Percentiles rank a stretch among this genome's conserved stretches.
These are phyloP conservation scores for Aphidius ervi DNA, from an alignment of 1,140 invertebrate genomes.

Conservation along the genomic window DNA sequence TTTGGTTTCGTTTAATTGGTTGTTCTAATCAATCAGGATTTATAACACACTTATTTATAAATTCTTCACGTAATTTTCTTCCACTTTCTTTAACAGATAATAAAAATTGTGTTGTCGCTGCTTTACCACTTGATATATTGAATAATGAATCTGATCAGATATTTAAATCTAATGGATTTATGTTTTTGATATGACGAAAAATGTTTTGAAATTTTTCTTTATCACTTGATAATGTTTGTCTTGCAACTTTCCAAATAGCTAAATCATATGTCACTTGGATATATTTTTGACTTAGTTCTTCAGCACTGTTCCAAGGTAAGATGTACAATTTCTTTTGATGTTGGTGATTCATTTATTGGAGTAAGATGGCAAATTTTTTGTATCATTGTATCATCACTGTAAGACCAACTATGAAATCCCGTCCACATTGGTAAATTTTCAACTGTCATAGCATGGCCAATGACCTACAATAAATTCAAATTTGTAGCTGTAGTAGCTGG, in stretches of 20 bases:
- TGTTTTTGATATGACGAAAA: too few relatives aligned
- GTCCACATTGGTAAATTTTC: conserved; percentile 21
- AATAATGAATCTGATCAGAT: conserved; percentile 11
- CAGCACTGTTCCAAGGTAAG: conserved; percentile 4
- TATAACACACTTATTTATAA: conserved; percentile 23
- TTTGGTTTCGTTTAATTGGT: conserved; percentile 22
- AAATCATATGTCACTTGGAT: conserved; percentile 14
- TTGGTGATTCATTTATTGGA: conserved; percentile 12
- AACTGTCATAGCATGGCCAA: conserved; percentile 17
- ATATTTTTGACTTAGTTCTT: conserved; percentile 3
- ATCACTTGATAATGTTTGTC: not conserved
- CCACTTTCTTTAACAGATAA: conserved; percentile 22
- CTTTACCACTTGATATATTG: conserved; percentile 28
- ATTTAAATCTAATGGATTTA: conserved; percentile 1
- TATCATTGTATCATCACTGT: not conserved
- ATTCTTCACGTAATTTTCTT: conserved; percentile 14
- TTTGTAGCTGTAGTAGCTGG: too few relatives aligned
- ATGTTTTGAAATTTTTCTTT: too few relatives aligned
- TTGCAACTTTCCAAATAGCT: conserved; percentile 9
- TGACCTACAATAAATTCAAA: conserved; percentile 18
- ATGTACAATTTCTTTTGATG: not conserved
- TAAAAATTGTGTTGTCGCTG: conserved; percentile 19
- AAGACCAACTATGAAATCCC: conserved; percentile 25
- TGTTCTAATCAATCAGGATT: conserved; percentile 22
- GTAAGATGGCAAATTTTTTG: conserved; percentile 11